phyloP scores from a whole-genome alignment of 2,797 vertebrate species.

The Parauchenoglanis punctatus region DNA sequence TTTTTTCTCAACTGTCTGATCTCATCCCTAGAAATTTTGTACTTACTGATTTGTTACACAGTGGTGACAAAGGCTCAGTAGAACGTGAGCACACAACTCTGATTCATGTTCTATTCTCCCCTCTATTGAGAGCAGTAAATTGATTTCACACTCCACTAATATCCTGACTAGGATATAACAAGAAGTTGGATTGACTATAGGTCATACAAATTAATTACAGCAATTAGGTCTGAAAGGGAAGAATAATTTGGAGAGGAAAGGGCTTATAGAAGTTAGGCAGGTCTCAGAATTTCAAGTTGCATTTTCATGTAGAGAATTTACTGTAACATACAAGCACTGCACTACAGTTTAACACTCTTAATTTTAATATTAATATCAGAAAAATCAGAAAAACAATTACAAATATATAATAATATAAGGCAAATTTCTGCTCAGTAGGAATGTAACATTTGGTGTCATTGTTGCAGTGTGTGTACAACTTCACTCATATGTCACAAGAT shows the following conservation, averaged over 20 bases:
- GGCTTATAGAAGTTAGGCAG: constrained; percentile 31
- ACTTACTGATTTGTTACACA: constrained; percentile 35
- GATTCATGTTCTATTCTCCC: constrained; percentile 38
- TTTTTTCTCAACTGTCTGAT: constrained; percentile 21
- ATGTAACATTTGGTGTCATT: neutral
- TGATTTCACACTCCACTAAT: constrained; percentile 68
- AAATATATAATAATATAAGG: too few species aligned
- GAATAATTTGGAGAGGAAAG: constrained; percentile 46
- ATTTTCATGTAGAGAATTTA: constrained; percentile 19
- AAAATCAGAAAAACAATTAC: neutral
- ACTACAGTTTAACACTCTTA: constrained; percentile 10
- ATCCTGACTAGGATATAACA: constrained; percentile 63
- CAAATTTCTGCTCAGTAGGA: neutral
- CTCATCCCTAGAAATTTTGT: constrained; percentile 13
- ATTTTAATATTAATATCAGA: neutral
- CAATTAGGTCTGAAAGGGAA: constrained; percentile 61
- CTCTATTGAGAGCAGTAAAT: constrained; percentile 60
- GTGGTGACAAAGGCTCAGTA: constrained; percentile 20
- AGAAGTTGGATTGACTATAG: constrained; percentile 62
- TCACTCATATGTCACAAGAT: neutral
- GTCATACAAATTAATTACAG: constrained; percentile 67
- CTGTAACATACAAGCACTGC: neutral
- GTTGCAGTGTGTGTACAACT: neutral
- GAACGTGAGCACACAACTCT: constrained; percentile 10
- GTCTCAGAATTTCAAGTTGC: constrained; percentile 31